Base-by-base conservation (phyloP, 2,797 vertebrate species). In the Chrysolophus pictus region DNA sequence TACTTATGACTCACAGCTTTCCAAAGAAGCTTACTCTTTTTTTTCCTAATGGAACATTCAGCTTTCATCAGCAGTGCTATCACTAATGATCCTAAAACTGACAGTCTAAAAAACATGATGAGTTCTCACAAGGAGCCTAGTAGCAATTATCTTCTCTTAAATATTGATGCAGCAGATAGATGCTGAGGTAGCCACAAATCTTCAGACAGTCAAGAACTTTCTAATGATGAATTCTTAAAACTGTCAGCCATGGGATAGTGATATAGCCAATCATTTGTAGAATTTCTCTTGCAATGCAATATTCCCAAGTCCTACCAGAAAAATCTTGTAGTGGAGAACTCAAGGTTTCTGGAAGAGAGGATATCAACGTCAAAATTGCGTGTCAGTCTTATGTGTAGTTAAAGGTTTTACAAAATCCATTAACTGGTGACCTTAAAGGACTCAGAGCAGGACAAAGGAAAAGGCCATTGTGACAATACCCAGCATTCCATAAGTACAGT, bases 91-190 rank as follows among this genome's bases (percentile, higher is more conserved):
- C 24, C 86, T 60, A 87, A 88, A 95, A 78, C 39, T 63, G 59
- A 73, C 46, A 87, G 68, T 51, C 86, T 35, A n/a, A 70, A 90
- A 81, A 63, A 0, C 72, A 70, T 1, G 18, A 56, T 10, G 64
- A 88, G 68, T 79, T 68, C 53, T 68, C 59, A 64, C 41, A 58
- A 47, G 47, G 77, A 88, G 39, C 42, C 44, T 62, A 68, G 78
- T 7, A 90, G 78, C n/a, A 95, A 91, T 79, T 87, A 87, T 49
- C 47, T 21, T 84, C 49, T 91, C 68, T 80, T 90, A 91, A 93
- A 64, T 73, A 76, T 16, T 10, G 2, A 84, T 1, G 46, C 31
- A 84, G 11, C 21, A 84, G 68, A 76, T 11, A 91, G 86, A 88
- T 73, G 84, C 60, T 93, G 90, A 94, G 91, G 14, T 82, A 68